Evolutionary conservation across 2,113 vertebrate species (phyloP), one percentile per base, ranked within the genome.

Genomic region (Nothoprocta pentlandii): DNA sequence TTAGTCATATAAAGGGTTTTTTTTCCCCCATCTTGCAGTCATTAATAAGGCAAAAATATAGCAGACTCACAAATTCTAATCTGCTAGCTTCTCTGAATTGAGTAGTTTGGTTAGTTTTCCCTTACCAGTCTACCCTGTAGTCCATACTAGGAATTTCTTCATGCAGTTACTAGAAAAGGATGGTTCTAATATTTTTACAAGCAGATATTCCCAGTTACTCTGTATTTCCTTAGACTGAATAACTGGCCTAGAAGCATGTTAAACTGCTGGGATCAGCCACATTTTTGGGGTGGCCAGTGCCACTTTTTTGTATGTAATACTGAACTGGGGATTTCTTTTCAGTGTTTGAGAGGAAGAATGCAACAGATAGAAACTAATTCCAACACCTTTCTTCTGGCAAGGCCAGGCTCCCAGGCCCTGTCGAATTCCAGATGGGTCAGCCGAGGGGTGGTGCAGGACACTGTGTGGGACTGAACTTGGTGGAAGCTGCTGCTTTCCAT

Each of bases 31-130:
- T 78, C 44, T 26, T 79, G 28, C 64, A 56, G 39, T 75, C 8
- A 39, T 92, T 64, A 89, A 75, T 87, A 83, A 93, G 73, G 56
- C 73, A 88, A 69, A 80, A 93, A 84, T 80, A 28, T 10, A 84
- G 22, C 22, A 62, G 58, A 46, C 22, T 32, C 23, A 58, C n/a
- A 61, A 81, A 88, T 32, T 74, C 16, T 56, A 41, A 76, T 94
- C 25, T 89, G 28, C 28, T 49, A 58, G 7, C 17, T 87, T 14
- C 41, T 82, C 67, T 69, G 76, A 87, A 87, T 34, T 36, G 42
- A 71, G 39, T 89, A 0, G n/a, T 21, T 49, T 85, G 34, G 44
- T 81, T 81, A 58, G 44, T 62, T 89, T 80, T 12, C 20, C 16
- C 42, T 86, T 80, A 56, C 16, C 39, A 78, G 56, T 56, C 59